Base-by-base conservation (phyloP, 2,888 invertebrate species). In the Aelia acuminata region DNA sequence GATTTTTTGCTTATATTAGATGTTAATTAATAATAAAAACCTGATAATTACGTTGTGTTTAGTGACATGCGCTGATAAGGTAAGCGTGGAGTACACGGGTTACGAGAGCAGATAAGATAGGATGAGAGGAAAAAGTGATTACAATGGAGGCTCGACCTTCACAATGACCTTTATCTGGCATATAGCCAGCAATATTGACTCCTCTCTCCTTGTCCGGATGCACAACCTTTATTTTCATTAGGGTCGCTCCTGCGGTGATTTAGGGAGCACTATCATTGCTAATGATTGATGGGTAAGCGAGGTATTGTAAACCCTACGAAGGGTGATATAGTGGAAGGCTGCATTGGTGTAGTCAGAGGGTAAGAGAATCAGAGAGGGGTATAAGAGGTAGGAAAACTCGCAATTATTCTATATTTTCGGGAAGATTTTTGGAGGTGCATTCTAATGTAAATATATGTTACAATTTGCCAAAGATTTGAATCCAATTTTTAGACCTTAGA, bases 191-290 rank as follows among this genome's bases (percentile, higher is more conserved):
- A 18, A 3, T 35, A 13, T 15, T 15, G 10, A 15, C 18, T 3
- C 63, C 26, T 26, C 31, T 53, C 50, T 50, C n/a, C 53, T 53
- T 22, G 53, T 53, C 53, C 0, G 13, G 26, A 35, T 70, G 18
- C 15, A 35, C 63, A 70, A 70, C 63, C 63, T 70, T 70, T 70
- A 70, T 70, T 70, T 70, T 70, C 63, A 70, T 70, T 70, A 70
- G 63, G 63, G 63, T 70, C 18, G 7, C 31, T 70, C 18, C 63
- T 35, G 8, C 20, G 63, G 63, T 70, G 63, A 70, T 70, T 70
- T 70, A 70, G 63, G 31, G 63, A 70, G 35, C 35, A 35, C 18
- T 70, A 5, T 31, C 63, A 18, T 35, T 70, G 20, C 31, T 70
- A 70, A 70, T 70, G 63, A 70, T 70, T 18, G 35, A 20, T 70